phyloP scores from a whole-genome alignment of 2,113 vertebrate genomes.

The Thalassoma bifasciatum region DNA sequence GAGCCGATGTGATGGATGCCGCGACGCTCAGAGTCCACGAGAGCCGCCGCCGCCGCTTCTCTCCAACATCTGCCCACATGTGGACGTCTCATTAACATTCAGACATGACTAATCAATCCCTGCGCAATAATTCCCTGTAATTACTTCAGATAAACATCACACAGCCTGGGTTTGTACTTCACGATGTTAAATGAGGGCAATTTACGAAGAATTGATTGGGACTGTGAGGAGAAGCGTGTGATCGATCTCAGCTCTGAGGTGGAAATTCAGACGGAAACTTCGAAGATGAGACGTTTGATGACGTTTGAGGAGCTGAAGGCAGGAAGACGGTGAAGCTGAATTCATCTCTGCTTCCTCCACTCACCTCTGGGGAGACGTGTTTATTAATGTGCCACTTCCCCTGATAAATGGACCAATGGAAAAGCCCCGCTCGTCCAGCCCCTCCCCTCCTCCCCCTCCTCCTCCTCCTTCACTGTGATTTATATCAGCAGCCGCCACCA shows the following conservation, averaged over 20 bases:
- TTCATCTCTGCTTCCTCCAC: conserved; percentile 91
- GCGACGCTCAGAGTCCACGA: too few species aligned
- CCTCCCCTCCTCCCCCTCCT: conserved; percentile 33
- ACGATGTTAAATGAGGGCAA: conserved; percentile 79
- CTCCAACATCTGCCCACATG: conserved; percentile 65
- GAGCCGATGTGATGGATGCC: conserved; percentile 69
- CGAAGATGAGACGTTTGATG: conserved; percentile 12
- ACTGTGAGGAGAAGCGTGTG: conserved; percentile 59
- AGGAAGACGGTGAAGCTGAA: conserved; percentile 79
- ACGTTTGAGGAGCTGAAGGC: background rate
- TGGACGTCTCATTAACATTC: conserved; percentile 69
- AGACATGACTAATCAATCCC: conserved; percentile 75
- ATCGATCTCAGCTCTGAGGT: conserved; percentile 34
- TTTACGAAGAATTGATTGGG: conserved; percentile 76
- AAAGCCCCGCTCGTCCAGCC: conserved; percentile 84
- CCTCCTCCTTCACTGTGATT: conserved; percentile 67
- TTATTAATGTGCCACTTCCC: conserved; percentile 95
- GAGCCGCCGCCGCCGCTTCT: too few species aligned
- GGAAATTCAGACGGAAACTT: background rate
- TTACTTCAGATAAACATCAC: conserved; percentile 79
- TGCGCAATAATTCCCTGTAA: conserved; percentile 74
- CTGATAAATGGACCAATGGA: conserved; percentile 94
- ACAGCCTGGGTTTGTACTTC: conserved; percentile 43
- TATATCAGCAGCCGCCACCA: conserved; percentile 60
- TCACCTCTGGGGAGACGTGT: conserved; percentile 91